A percentile compares a stretch with the other conserved stretches of the same genome.
phyloP scores from a whole-genome alignment of 2,888 invertebrate species.

The Caenorhabditis wallacei region DNA sequence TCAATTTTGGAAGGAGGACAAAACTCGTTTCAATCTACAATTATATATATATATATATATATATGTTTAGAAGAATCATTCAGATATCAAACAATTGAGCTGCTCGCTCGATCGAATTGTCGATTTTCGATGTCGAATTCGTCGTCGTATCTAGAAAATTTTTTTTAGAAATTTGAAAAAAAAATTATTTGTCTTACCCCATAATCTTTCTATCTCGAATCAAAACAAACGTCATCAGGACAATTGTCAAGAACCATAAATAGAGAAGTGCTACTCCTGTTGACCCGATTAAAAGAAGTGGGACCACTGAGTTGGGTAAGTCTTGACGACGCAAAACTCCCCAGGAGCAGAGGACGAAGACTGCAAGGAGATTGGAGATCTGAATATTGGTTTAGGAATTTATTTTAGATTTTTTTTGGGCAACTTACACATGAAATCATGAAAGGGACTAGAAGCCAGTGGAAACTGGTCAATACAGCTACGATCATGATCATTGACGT shows the following conservation, averaged over 20 bases:
- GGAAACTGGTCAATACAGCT: constrained; percentile 73
- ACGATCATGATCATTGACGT: constrained; percentile 73
- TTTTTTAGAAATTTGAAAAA: background rate
- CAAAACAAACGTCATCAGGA: constrained; percentile 75
- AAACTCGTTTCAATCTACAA: constrained; percentile 26
- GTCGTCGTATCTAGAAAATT: constrained; percentile 59
- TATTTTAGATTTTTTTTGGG: background rate
- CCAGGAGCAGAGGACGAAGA: constrained; percentile 59
- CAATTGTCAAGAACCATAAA: constrained; percentile 75
- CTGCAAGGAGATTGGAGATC: constrained; percentile 46
- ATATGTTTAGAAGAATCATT: no score
- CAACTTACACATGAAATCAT: constrained; percentile 63
- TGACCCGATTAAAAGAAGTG: constrained; percentile 66
- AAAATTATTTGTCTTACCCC: no score
- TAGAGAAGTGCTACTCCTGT: constrained; percentile 63
- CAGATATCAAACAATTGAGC: constrained; percentile 57
- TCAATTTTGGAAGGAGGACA: background rate
- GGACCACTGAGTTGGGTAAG: constrained; percentile 52
- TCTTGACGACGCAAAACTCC: constrained; percentile 52
- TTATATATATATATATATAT: no score
- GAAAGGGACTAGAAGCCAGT: constrained; percentile 74
- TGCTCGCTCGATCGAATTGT: constrained; percentile 64
- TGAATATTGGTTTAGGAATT: constrained; percentile 25
- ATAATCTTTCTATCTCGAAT: constrained; percentile 74
- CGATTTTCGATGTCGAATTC: constrained; percentile 65